A percentile compares a stretch with the other conserved stretches of the same genome.
Evolutionary conservation across 2,888 invertebrate genomes (phyloP).

Genomic region (Doris montereyensis): DNA sequence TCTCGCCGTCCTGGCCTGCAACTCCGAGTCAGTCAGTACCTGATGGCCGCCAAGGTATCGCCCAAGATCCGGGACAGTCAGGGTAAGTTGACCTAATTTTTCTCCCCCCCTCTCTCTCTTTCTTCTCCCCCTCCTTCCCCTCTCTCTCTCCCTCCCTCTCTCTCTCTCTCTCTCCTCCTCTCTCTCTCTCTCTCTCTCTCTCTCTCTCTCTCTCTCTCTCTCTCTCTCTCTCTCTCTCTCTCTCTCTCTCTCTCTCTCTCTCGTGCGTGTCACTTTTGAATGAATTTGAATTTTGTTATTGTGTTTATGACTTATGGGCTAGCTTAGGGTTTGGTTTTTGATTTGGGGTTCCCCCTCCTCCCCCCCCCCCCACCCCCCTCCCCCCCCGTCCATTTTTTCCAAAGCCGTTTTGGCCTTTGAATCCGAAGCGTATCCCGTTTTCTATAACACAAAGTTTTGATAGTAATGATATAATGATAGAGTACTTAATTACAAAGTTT

Average conservation of each 20-base stretch:
- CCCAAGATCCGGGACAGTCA: constrained; percentile 57
- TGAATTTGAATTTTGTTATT: no score
- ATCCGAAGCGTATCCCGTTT: no score
- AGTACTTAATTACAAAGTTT: no score
- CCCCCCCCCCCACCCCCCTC: no score
- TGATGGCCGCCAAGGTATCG: constrained; percentile 52
- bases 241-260: background rate
- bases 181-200: constrained; percentile 6
- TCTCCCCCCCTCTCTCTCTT: background rate
- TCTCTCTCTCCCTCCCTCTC: background rate
- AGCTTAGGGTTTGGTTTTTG: no score
- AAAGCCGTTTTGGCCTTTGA: no score
- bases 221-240: background rate
- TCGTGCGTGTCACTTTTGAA: background rate
- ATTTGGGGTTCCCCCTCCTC: no score
- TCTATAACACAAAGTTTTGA: no score
- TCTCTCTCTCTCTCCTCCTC: background rate
- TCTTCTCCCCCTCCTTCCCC: background rate
- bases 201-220: constrained; percentile 11
- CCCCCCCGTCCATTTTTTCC: no score
- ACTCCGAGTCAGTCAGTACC: constrained; percentile 55
- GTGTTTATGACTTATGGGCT: no score
- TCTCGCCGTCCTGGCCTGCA: constrained; percentile 63
- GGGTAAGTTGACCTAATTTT: constrained; percentile 49
- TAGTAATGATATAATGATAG: no score